phyloP scores from a whole-genome alignment of 2,797 vertebrate genomes.

The Dromococcyx pavoninus region DNA sequence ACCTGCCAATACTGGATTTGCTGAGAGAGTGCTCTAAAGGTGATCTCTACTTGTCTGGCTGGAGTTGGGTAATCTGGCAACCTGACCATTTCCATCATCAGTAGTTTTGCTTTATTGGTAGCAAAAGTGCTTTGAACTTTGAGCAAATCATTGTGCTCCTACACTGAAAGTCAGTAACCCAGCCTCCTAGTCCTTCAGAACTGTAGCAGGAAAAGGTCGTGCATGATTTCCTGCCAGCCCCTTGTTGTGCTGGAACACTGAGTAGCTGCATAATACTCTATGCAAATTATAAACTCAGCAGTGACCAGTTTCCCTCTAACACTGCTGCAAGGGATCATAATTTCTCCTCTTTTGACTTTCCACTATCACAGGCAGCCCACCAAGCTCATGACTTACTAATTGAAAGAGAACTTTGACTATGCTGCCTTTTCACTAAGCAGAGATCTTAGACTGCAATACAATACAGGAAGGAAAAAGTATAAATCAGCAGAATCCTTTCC shows the following conservation, averaged over 20 bases:
- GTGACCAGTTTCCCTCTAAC: background rate
- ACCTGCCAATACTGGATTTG: background rate
- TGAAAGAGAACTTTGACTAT: background rate
- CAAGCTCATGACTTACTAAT: background rate
- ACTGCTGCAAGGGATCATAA: background rate
- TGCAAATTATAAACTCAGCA: constrained; percentile 6
- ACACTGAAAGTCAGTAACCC: background rate
- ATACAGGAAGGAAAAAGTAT: background rate
- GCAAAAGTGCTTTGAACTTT: background rate
- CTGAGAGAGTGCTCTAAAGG: background rate
- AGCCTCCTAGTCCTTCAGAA: background rate
- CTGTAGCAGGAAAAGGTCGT: background rate
- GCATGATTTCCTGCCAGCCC: background rate
- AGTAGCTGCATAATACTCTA: background rate
- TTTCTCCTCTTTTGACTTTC: background rate
- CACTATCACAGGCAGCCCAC: background rate
- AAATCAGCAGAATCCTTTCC: background rate
- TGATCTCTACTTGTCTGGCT: background rate
- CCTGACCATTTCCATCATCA: background rate
- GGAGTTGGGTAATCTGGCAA: background rate
- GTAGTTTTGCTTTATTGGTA: background rate
- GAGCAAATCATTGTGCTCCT: background rate
- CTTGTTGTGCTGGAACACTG: background rate
- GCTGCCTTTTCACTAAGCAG: background rate
- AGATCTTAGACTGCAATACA: background rate